phyloP scores from a whole-genome alignment of 2,888 invertebrate genomes.

The Melieria omissa region DNA sequence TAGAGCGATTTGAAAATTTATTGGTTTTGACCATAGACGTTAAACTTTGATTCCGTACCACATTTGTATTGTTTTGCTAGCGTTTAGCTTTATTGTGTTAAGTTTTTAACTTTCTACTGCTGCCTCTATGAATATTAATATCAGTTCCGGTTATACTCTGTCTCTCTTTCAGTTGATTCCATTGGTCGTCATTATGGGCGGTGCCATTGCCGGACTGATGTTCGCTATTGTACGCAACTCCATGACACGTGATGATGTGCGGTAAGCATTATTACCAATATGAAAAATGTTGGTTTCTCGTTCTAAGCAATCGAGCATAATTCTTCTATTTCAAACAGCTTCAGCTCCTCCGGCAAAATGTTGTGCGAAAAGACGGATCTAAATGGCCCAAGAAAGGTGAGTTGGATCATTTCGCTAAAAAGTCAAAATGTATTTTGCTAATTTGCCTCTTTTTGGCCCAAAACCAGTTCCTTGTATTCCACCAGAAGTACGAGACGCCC shows the following conservation, averaged over 20 bases:
- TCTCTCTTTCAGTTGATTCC: slow-evolving; percentile 51
- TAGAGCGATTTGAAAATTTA: too few relatives aligned
- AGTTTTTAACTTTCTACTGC: neutral
- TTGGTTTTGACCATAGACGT: too few relatives aligned
- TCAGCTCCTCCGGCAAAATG: slow-evolving; percentile 15
- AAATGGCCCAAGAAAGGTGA: slow-evolving; percentile 29
- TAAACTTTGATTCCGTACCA: too few relatives aligned
- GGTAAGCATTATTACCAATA: slow-evolving; percentile 41
- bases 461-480: slow-evolving; percentile 30
- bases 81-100: neutral
- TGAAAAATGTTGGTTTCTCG: neutral
- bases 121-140: neutral
- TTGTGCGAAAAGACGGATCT: slow-evolving; percentile 22
- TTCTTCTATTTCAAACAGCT: neutral
- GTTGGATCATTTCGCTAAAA: neutral
- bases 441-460: neutral
- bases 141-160: too few relatives aligned
- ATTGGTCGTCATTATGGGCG: slow-evolving; percentile 41
- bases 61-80: neutral
- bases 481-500: slow-evolving; percentile 52
- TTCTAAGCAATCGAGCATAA: neutral
- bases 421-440: neutral
- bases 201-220: slow-evolving; percentile 37
- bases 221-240: slow-evolving; percentile 41
- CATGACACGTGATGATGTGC: slow-evolving; percentile 54